These are phyloP conservation scores for Portunus trituberculatus DNA, from an alignment of 1,140 invertebrate genomes.

Conservation along the genomic window DNA sequence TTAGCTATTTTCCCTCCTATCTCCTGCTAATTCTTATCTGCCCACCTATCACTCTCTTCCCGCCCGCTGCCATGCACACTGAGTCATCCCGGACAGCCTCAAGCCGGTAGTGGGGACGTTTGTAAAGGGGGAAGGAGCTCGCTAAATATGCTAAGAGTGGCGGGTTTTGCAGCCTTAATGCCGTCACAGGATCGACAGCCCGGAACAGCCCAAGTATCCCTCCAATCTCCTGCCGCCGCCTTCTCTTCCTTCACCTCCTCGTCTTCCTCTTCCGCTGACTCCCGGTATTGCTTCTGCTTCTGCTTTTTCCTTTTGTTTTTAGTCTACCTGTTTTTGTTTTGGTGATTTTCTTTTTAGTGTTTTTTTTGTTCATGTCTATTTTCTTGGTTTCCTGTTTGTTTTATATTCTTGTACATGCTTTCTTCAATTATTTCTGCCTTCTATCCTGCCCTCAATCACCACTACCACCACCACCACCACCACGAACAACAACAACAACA, in stretches of 20 bases:
- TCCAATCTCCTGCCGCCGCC: background rate
- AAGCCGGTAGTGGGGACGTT: background rate
- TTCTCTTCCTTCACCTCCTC: background rate
- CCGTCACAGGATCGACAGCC: constrained; percentile 2
- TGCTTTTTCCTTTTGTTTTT: background rate
- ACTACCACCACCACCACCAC: background rate
- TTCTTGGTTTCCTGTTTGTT: no score
- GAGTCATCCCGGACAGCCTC: background rate
- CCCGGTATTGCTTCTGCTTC: no score
- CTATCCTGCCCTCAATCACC: background rate
- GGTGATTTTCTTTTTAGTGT: no score
- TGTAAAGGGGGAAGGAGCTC: background rate
- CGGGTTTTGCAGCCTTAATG: background rate
- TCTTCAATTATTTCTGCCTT: background rate
- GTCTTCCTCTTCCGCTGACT: background rate
- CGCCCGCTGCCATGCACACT: background rate
- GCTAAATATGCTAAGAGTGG: constrained; percentile 12
- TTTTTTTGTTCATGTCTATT: no score
- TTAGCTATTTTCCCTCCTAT: no score
- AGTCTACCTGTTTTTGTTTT: background rate
- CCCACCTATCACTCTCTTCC: background rate
- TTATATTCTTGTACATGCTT: background rate
- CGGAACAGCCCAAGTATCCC: background rate
- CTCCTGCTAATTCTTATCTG: background rate
- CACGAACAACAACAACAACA: no score